These are phyloP conservation scores for Cebus imitator DNA, from an alignment of 2,113 vertebrate species.

Conservation along the genomic window DNA sequence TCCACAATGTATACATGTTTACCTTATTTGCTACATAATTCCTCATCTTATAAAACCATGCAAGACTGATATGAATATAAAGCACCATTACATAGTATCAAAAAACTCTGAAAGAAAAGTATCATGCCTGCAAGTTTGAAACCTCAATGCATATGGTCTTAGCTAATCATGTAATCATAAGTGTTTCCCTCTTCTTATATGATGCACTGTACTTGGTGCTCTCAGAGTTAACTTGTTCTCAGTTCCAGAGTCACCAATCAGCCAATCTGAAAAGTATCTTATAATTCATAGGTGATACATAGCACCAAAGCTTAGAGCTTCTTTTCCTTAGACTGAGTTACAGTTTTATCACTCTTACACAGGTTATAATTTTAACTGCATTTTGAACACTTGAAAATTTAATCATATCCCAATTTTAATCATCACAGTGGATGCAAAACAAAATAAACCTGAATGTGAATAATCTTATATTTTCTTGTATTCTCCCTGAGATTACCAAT, in stretches of 20 bases:
- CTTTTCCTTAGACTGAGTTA: constrained; percentile 14
- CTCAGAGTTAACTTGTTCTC: not conserved
- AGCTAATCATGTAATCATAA: not conserved
- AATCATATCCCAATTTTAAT: constrained; percentile 27
- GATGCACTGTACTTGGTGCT: not conserved
- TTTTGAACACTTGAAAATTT: constrained; percentile 26
- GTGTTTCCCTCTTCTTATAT: not conserved
- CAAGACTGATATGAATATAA: not conserved
- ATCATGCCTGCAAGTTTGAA: not conserved
- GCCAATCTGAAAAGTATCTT: not conserved
- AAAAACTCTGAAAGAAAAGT: not conserved
- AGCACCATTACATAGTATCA: not conserved
- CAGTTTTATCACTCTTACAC: not conserved
- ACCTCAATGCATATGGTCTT: not conserved
- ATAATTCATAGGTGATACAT: not conserved
- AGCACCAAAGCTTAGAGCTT: constrained; percentile 12
- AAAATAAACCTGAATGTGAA: not conserved
- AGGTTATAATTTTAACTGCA: constrained; percentile 18
- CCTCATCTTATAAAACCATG: not conserved
- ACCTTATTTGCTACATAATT: not conserved
- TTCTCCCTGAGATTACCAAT: not conserved
- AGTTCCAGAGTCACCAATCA: not conserved
- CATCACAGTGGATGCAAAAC: not conserved
- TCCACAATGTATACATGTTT: not conserved
- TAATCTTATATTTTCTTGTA: not conserved